Conservation (phyloP, 2,113 vertebrate species). For the Psittacula cyanocephala region DNA sequence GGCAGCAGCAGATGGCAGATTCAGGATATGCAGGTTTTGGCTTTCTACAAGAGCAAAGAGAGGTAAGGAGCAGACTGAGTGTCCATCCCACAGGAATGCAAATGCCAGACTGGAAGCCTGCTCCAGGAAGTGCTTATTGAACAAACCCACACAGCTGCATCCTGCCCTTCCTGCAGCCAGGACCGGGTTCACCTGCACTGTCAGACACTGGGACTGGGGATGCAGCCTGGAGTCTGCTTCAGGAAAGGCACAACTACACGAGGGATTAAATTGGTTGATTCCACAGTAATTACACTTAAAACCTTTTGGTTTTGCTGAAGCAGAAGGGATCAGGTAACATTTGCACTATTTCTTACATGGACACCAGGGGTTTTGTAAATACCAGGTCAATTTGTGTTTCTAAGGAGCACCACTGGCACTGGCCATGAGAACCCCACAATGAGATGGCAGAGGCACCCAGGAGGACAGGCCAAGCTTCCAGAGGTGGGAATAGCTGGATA, state of each 20-base stretch:
- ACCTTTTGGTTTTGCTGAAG: neutral
- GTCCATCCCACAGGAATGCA: neutral
- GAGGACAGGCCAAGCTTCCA: neutral
- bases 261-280: neutral
- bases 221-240: neutral
- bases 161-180: neutral
- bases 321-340: neutral
- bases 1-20: neutral
- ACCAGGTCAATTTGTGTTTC: neutral
- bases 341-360: neutral
- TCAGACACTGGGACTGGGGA: neutral
- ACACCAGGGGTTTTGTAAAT: neutral
- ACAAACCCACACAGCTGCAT: neutral
- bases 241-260: neutral
- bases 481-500: fast-evolving
- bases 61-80: neutral
- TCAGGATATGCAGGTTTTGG: neutral
- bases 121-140: neutral
- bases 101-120: neutral
- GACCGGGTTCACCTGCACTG: neutral
- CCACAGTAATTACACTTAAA: neutral
- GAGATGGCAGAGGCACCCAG: neutral
- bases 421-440: neutral
- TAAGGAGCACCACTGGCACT: neutral
- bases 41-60: neutral